Conservation (phyloP, 2,797 vertebrate genomes). For the Notoglanidium macrostoma region DNA sequence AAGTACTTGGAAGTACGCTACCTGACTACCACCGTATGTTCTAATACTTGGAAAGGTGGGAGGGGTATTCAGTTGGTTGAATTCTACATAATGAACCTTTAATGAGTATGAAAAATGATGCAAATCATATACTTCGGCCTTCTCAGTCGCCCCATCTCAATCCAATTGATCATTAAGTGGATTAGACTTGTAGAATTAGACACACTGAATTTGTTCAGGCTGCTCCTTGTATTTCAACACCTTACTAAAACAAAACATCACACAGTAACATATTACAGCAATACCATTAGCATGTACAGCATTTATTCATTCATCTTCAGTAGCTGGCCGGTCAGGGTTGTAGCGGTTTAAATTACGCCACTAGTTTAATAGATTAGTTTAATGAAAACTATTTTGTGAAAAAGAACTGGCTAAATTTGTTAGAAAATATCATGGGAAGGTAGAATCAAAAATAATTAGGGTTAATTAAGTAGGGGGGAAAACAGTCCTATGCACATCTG, state of each 20-base stretch:
- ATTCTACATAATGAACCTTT: not conserved
- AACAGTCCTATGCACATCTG: no score
- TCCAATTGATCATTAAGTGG: not conserved
- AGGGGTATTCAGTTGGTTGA: no score
- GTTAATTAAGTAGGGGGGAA: no score
- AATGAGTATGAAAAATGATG: not conserved
- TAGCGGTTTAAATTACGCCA: not conserved
- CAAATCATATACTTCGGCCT: not conserved
- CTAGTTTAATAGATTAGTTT: not conserved
- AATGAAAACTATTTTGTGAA: not conserved
- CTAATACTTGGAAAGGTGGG: no score
- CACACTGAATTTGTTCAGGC: not conserved
- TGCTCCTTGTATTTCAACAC: not conserved
- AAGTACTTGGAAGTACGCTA: no score
- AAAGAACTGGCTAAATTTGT: not conserved
- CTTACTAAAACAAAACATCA: not conserved
- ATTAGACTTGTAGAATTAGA: not conserved
- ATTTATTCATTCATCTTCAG: not conserved
- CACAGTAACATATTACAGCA: not conserved
- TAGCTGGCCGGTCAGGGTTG: not conserved
- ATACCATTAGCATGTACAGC: not conserved
- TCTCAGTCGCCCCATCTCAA: not conserved
- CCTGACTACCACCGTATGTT: no score
- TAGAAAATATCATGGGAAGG: not conserved
- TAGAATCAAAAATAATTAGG: not conserved